These are phyloP conservation scores for Epinephelus fuscoguttatus DNA, from an alignment of 2,113 vertebrate genomes.

Conservation along the genomic window DNA sequence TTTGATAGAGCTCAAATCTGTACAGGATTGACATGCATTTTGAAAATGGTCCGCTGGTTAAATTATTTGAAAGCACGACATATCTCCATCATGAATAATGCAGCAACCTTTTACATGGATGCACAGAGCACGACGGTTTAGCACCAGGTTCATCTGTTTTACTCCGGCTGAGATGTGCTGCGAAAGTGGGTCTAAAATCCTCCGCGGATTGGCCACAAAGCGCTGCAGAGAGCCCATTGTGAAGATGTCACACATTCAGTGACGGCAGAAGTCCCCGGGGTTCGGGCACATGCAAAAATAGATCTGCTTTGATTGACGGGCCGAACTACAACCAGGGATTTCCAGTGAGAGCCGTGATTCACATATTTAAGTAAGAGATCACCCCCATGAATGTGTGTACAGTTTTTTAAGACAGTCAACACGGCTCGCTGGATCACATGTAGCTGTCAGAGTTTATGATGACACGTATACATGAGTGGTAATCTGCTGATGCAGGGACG, in stretches of 20 bases:
- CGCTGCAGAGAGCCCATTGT: constrained; percentile 51
- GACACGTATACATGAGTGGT: constrained; percentile 23
- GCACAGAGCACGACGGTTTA: background rate
- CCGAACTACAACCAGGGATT: constrained; percentile 38
- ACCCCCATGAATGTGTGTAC: background rate
- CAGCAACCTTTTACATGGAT: constrained; percentile 11
- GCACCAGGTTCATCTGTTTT: constrained; percentile 30
- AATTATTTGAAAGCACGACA: constrained; percentile 7
- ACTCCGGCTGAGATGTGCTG: constrained; percentile 42
- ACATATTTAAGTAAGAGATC: constrained; percentile 11
- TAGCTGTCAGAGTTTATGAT: constrained; percentile 7
- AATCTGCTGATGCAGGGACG: constrained; percentile 58
- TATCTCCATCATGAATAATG: constrained; percentile 2
- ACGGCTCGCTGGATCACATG: background rate
- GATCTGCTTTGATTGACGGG: constrained; percentile 55
- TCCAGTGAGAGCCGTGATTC: constrained; percentile 39
- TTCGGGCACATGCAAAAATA: constrained; percentile 65
- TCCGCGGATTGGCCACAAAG: constrained; percentile 37
- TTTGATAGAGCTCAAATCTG: background rate
- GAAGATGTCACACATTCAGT: constrained; percentile 65
- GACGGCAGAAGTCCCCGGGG: constrained; percentile 54
- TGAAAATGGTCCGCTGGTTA: constrained; percentile 4
- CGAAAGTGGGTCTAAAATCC: constrained; percentile 70
- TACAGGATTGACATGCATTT: constrained; percentile 9
- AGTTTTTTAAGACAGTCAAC: background rate